A percentile compares a stretch with the other conserved stretches of the same genome.
Conservation (phyloP, 2,888 invertebrate genomes). For the Chirona hameri region DNA sequence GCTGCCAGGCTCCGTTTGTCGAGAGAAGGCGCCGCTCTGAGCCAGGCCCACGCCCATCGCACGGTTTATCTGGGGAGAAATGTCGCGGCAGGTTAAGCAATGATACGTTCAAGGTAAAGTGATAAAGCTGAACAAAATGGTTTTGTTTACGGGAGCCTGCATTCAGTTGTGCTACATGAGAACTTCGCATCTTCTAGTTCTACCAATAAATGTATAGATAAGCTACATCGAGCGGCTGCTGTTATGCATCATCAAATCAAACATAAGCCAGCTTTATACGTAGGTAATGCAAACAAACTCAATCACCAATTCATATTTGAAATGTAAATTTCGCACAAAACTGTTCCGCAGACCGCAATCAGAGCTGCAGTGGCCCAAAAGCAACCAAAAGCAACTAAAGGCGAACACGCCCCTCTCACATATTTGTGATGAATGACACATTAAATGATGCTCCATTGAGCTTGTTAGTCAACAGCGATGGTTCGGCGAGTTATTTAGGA, state of each 20-base stretch:
- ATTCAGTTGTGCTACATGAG: neutral
- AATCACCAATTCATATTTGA: neutral
- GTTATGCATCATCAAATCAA: neutral
- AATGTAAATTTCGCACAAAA: neutral
- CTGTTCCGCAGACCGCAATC: too few relatives aligned
- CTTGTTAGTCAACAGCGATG: neutral
- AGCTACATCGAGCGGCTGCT: neutral
- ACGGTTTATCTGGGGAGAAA: neutral
- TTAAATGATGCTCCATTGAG: too few relatives aligned
- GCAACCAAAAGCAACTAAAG: too few relatives aligned
- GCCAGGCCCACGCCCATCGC: slow-evolving; percentile 5
- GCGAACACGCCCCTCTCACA: too few relatives aligned
- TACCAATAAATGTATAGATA: neutral
- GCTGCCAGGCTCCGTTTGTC: neutral
- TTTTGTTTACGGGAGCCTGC: neutral
- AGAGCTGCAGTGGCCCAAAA: neutral
- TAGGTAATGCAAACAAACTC: neutral
- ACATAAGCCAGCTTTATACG: neutral
- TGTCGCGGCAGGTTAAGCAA: neutral
- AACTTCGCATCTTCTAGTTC: neutral
- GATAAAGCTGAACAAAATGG: neutral
- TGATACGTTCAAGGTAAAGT: neutral
- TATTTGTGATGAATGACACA: too few relatives aligned
- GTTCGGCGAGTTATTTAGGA: too few relatives aligned
- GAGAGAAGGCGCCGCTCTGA: neutral